Evolutionary conservation across 2,888 invertebrate species (phyloP).

Genomic region (Eupithecia pulchellata): DNA sequence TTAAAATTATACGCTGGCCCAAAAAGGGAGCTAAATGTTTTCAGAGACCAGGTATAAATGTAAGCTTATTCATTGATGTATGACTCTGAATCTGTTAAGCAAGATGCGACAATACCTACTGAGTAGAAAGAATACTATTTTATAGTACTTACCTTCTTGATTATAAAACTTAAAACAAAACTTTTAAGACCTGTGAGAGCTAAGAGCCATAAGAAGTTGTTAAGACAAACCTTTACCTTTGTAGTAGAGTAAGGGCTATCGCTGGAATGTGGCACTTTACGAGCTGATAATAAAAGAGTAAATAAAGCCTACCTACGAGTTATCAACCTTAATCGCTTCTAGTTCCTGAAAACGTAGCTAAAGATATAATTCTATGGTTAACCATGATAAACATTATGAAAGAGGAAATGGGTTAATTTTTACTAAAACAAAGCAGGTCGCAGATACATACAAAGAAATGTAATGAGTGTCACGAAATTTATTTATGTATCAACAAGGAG

Average conservation of each 20-base stretch:
- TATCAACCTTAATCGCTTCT: not conserved
- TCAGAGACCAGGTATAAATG: too few species aligned
- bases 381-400: not conserved
- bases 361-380: not conserved
- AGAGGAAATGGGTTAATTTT: not conserved
- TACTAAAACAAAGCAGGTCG: not conserved
- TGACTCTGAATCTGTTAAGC: too few species aligned
- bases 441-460: not conserved
- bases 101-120: not conserved
- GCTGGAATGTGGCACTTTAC: slow-evolving; percentile 10
- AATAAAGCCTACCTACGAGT: not conserved
- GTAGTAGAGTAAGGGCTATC: not conserved
- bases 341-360: not conserved
- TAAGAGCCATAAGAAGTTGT: too few species aligned
- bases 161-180: not conserved
- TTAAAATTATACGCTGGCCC: too few species aligned
- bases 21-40: too few species aligned
- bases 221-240: not conserved
- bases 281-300: slow-evolving; percentile 6
- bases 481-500: too few species aligned
- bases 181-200: not conserved
- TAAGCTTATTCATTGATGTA: too few species aligned
- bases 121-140: not conserved
- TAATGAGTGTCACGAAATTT: not conserved
- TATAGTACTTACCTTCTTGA: not conserved